A percentile compares a stretch with the other conserved stretches of the same genome.
Evolutionary conservation across 2,797 vertebrate species (phyloP).

Genomic region (Florisuga fusca): DNA sequence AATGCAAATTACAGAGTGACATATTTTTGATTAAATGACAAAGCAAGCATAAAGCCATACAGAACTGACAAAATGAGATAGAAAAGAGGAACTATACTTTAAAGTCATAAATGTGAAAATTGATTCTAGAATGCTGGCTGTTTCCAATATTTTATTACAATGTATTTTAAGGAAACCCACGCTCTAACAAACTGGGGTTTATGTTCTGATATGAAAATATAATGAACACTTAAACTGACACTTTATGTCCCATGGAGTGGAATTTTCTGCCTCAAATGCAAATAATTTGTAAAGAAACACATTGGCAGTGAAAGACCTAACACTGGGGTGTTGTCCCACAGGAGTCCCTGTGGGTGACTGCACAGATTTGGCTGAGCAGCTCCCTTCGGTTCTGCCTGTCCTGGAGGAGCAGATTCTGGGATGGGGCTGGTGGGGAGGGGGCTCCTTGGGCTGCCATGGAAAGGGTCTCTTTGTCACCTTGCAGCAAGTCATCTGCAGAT

Average conservation of each 20-base stretch:
- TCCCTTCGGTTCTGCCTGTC: neutral
- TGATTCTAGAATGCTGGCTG: conserved; percentile 75
- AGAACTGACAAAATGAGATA: conserved; percentile 33
- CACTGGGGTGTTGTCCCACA: neutral
- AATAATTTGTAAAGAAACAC: neutral
- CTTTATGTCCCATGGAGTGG: conserved; percentile 43
- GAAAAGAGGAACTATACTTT: conserved; percentile 65
- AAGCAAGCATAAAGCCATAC: conserved; percentile 26
- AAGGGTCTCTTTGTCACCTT: neutral
- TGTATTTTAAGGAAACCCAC: conserved; percentile 62
- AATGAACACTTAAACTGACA: conserved; percentile 72
- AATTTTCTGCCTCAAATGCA: neutral
- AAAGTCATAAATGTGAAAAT: conserved; percentile 77
- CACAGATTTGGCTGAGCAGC: neutral
- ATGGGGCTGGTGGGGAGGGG: neutral
- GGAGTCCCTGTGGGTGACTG: neutral
- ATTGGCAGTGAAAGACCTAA: neutral
- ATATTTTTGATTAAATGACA: conserved; percentile 56
- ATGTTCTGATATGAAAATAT: conserved; percentile 72
- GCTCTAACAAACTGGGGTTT: conserved; percentile 69
- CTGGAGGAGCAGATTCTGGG: neutral
- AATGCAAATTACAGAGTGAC: conserved; percentile 26
- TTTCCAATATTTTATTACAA: conserved; percentile 72
- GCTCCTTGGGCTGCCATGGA: neutral
- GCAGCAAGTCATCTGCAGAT: neutral